Conservation (phyloP, 2,888 invertebrate genomes). For the Plebejus melissa region DNA sequence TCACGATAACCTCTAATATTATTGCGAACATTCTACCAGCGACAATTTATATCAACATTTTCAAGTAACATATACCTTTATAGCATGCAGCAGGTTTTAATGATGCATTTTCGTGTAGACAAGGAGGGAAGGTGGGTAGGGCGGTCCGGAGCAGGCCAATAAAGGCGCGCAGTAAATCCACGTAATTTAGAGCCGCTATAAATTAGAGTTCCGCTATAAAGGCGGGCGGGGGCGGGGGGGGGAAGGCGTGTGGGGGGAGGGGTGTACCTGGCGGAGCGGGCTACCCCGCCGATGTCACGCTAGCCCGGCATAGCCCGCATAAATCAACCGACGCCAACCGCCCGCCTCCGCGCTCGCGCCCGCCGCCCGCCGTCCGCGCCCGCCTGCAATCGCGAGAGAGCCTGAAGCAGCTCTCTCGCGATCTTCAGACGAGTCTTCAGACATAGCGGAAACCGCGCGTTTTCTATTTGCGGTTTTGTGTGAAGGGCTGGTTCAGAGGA, state of each 20-base stretch:
- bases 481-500: too few relatives aligned
- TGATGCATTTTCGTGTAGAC: constrained; percentile 42
- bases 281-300: constrained; percentile 50
- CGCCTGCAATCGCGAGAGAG: background rate
- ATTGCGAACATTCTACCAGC: background rate
- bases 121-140: constrained; percentile 47
- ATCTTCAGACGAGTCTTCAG: too few relatives aligned
- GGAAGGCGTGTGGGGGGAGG: background rate
- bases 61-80: background rate
- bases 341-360: constrained; percentile 35
- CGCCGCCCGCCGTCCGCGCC: constrained; percentile 38
- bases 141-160: constrained; percentile 70
- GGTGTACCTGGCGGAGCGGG: constrained; percentile 59
- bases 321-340: constrained; percentile 51
- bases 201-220: constrained; percentile 77
- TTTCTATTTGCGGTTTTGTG: too few relatives aligned
- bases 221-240: constrained; percentile 55
- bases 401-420: too few relatives aligned
- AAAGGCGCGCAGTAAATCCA: constrained; percentile 77
- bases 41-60: background rate
- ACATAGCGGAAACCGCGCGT: too few relatives aligned
- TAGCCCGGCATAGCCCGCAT: constrained; percentile 39
- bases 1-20: background rate
- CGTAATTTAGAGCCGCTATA: constrained; percentile 76
- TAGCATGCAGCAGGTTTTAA: constrained; percentile 35